Evolutionary conservation across 2,113 vertebrate genomes (phyloP), one percentile per base, ranked within the genome.

Genomic region (Aplodontia rufa): DNA sequence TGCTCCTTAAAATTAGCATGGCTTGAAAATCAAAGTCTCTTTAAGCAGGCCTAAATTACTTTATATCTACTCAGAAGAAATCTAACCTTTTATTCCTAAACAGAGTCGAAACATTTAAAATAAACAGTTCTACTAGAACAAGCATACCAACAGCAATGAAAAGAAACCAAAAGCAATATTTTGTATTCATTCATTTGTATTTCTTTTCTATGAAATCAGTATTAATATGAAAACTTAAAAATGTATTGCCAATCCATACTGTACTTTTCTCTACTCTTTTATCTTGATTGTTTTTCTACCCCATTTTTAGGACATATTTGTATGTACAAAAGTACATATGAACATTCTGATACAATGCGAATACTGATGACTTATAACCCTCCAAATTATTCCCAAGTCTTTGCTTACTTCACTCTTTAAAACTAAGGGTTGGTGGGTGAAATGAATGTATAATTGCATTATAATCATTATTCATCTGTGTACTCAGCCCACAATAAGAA

Each of bases 81-180:
- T 78, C 74, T 91, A 95, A 92, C 68, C 47, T 80, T 89, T 37
- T 53, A 96, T 97, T 97, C 87, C 24, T 96, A 55, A 90, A 91
- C 35, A 71, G 16, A 96, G 45, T 84, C 58, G 72, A 96, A 97
- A 83, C 35, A 96, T 89, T 90, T 95, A 95, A 96, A 97, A 95
- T 89, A 92, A 92, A 22, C 81, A 76, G 97, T 97, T 97, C 37
- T 74, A 24, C n/a, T 86, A n/a, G 26, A 87, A 80, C n/a, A n/a
- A n/a, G n/a, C n/a, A 76, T 28, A 19, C n/a, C 35, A 79, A 30
- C 10, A 76, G 22, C 60, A 83, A 66, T 60, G 66, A 86, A 4
- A 45, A 68, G 40, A 68, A 13, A 32, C 68, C 58, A 45, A n/a
- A 68, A n/a, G n/a, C n/a, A n/a, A n/a, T n/a, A 55, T 12, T 4